Percentiles rank a stretch among this genome's conserved stretches.
phyloP scores from a whole-genome alignment of 1,140 invertebrate species.

The Drosophila neocordata region DNA sequence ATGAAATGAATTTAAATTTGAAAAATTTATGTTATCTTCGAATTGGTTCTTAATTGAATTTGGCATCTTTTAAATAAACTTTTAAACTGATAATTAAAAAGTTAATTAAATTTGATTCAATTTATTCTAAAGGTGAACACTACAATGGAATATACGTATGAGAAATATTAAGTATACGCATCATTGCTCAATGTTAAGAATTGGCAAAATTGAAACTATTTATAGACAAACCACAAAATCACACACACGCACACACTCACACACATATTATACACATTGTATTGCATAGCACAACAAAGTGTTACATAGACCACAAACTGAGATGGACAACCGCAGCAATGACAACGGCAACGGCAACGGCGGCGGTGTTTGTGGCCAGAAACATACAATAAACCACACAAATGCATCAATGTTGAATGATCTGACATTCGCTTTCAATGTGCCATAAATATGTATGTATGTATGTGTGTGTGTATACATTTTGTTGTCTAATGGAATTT shows the following conservation, averaged over 20 bases:
- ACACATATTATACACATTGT: background rate
- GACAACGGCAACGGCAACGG: too few relatives aligned
- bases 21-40: background rate
- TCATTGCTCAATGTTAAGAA: background rate
- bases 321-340: background rate
- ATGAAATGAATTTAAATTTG: background rate
- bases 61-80: too few relatives aligned
- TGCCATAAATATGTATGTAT: too few relatives aligned
- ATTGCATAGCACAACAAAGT: background rate
- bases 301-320: background rate
- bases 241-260: background rate
- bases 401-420: conserved; percentile 7
- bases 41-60: too few relatives aligned
- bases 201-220: conserved; percentile 6
- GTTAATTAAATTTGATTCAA: too few relatives aligned
- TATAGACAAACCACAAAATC: background rate
- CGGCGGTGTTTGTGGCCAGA: conserved; percentile 21
- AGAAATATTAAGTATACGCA: background rate
- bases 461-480: too few relatives aligned
- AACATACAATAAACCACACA: conserved; percentile 4
- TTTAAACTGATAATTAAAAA: too few relatives aligned
- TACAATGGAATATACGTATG: too few relatives aligned
- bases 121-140: too few relatives aligned
- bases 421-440: background rate
- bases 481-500: too few relatives aligned